phyloP scores from a whole-genome alignment of 2,888 invertebrate species.

The Hedychridium roseum region DNA sequence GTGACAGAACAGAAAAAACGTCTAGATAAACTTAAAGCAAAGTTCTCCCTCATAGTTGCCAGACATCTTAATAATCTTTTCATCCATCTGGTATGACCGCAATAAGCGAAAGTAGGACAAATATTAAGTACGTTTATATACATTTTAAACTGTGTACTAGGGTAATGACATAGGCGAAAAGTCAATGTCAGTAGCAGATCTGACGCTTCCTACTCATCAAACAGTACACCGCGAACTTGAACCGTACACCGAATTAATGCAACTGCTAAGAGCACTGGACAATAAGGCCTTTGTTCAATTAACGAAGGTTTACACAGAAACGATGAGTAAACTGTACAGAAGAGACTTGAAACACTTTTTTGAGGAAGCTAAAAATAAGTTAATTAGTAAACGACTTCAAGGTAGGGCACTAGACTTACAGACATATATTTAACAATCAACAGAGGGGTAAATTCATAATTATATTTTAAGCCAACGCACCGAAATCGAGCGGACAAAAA shows the following conservation, averaged over 20 bases:
- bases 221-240: constrained; percentile 86
- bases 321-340: constrained; percentile 88
- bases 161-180: constrained; percentile 77
- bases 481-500: constrained; percentile 53
- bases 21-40: constrained; percentile 79
- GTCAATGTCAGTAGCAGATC: constrained; percentile 61
- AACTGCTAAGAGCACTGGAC: constrained; percentile 90
- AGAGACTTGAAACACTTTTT: constrained; percentile 82
- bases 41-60: constrained; percentile 84
- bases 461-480: constrained; percentile 42
- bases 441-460: background rate
- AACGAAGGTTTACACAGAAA: constrained; percentile 82
- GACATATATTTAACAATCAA: no score
- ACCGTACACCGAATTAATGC: constrained; percentile 90
- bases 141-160: constrained; percentile 46
- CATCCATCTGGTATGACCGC: constrained; percentile 85
- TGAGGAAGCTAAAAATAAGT: constrained; percentile 70
- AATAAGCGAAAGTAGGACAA: no score
- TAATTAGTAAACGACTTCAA: constrained; percentile 52
- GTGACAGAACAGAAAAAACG: constrained; percentile 83
- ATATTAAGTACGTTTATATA: no score
- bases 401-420: no score
- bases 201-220: constrained; percentile 79
- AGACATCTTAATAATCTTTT: constrained; percentile 94
- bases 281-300: constrained; percentile 82